Percentiles rank a stretch among this genome's conserved stretches.
Evolutionary conservation across 1,140 invertebrate genomes (phyloP).

Genomic region (Hyposmocoma kahamanoa): DNA sequence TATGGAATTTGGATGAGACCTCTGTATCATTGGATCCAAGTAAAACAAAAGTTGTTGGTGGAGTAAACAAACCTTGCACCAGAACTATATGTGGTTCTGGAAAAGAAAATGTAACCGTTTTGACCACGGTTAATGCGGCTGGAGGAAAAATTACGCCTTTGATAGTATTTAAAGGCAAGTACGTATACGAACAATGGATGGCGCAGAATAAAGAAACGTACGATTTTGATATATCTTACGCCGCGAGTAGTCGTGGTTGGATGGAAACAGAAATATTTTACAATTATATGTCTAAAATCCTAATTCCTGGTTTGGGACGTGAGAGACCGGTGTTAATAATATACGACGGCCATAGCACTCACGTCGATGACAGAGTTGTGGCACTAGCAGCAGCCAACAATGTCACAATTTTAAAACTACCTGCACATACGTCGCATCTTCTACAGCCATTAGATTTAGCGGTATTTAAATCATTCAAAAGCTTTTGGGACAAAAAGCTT

Average conservation of each 20-base stretch:
- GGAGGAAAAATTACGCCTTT: conserved; percentile 16
- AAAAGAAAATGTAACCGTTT: conserved; percentile 26
- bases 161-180: conserved; percentile 28
- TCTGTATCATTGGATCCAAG: conserved; percentile 15
- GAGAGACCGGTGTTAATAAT: conserved; percentile 12
- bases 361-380: conserved; percentile 11
- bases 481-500: conserved; percentile 1
- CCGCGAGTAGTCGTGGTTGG: conserved; percentile 14
- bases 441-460: conserved; percentile 13
- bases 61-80: not conserved
- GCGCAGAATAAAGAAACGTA: conserved; percentile 6
- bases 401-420: conserved; percentile 17
- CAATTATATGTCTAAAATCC: conserved; percentile 14
- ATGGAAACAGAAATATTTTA: conserved; percentile 17
- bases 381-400: conserved; percentile 8
- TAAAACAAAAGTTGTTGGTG: conserved; percentile 22
- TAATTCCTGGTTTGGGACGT: conserved; percentile 13
- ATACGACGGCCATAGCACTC: conserved; percentile 16
- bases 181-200: conserved; percentile 22
- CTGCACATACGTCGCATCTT: conserved; percentile 14
- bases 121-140: conserved; percentile 19
- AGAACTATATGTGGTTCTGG: conserved; percentile 17
- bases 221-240: conserved; percentile 16
- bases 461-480: conserved; percentile 12
- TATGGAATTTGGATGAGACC: conserved; percentile 24